Percentiles rank a stretch among this genome's conserved stretches.
These are phyloP conservation scores for Flexamia atlantica DNA, from an alignment of 2,888 invertebrate genomes.

Conservation along the genomic window DNA sequence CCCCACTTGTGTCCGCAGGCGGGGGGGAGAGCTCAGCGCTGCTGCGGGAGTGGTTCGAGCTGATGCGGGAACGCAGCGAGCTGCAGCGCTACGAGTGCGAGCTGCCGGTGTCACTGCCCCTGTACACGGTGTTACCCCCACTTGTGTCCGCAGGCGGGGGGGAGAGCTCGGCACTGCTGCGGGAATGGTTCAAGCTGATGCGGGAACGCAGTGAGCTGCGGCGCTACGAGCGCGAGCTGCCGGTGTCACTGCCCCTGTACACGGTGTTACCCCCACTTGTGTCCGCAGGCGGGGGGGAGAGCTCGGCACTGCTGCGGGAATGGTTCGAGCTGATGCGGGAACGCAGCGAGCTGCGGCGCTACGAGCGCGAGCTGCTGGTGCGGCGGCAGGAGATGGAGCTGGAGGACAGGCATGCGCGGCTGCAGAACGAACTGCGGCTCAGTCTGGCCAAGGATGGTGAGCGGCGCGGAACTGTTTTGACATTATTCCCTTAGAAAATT, in stretches of 20 bases:
- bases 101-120: constrained; percentile 83
- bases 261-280: too few relatives aligned
- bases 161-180: constrained; percentile 82
- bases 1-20: too few relatives aligned
- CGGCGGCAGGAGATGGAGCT: constrained; percentile 89
- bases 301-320: constrained; percentile 82
- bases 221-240: constrained; percentile 82
- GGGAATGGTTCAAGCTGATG: constrained; percentile 88
- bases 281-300: constrained; percentile 74
- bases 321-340: constrained; percentile 87
- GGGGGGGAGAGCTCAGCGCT: constrained; percentile 80
- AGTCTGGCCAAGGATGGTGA: constrained; percentile 81
- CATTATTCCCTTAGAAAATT: too few relatives aligned
- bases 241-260: too few relatives aligned
- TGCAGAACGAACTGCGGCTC: constrained; percentile 86
- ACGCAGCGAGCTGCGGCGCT: constrained; percentile 82
- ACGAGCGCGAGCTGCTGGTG: constrained; percentile 87
- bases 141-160: constrained; percentile 69
- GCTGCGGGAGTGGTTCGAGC: constrained; percentile 85
- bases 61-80: constrained; percentile 84
- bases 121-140: too few relatives aligned
- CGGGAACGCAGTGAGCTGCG: constrained; percentile 89
- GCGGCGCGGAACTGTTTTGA: too few relatives aligned
- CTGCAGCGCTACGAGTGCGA: constrained; percentile 86
- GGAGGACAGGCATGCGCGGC: constrained; percentile 88